Evolutionary conservation across 2,888 invertebrate genomes (phyloP), one percentile per base, ranked within the genome.

Genomic region (Pristionchus arcanus): DNA sequence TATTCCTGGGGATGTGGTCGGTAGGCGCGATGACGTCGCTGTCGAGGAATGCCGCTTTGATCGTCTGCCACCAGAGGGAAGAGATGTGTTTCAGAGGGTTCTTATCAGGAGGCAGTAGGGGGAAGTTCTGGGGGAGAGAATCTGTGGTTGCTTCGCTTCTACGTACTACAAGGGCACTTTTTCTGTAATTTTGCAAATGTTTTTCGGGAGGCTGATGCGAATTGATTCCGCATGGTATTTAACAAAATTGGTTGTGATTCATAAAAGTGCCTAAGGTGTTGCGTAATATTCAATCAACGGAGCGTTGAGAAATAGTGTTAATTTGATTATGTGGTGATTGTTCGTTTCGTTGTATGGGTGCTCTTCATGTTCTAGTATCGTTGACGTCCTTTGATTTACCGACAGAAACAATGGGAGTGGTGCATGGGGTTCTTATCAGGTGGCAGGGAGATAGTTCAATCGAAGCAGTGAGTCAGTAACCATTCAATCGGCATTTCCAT

Each of bases 401-500:
- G 25, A 25, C n/a, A 63, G n/a, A 63, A n/a, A n/a, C 31, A 2
- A 31, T 31, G 2, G 21, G 74, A 37, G 74, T 31, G 37, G 21
- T 31, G 74, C 31, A 21, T 7, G 74, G 37, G 68, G 74, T 34
- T 74, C 37, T 74, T 74, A 74, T 74, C 74, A 37, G 74, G 37
- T 34, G 74, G 21, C 74, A 74, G 37, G 3, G 37, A 37, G 42
- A 34, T 37, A 74, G 74, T 74, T 74, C 74, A 37, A 37, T 5
- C n/a, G 31, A 74, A 74, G 21, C 74, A 74, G 19, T 71, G 71
- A 71, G 19, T 74, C 74, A 74, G 74, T 31, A 37, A 74, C 19
- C 19, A 74, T 74, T 16, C 37, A 37, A 9, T 2, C 21, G 42
- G 34, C 74, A 74, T 34, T 74, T 19, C 9, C 37, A 21, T 16